Base-by-base conservation (phyloP, 2,797 vertebrate species). In the Leptodactylus fallax region DNA sequence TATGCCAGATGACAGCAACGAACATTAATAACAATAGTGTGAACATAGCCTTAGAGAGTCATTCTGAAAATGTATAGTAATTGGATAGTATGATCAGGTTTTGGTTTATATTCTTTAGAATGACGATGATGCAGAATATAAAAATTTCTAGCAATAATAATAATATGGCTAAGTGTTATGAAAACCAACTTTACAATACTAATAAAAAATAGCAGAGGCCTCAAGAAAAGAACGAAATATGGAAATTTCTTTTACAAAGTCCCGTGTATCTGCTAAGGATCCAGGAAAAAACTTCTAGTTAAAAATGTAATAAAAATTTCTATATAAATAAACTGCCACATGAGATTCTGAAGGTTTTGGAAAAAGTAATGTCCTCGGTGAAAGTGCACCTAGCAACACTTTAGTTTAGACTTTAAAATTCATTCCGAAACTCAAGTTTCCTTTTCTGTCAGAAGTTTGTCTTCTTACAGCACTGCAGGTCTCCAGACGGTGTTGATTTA, bases 401-500 rank as follows among this genome's bases (percentile, higher is more conserved):
- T 56, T 14, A 74, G 69, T 84, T 74, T 45, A 58, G 53, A n/a
- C 12, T 7, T 25, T 16, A 72, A 71, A 36, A 55, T 83, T 71
- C 10, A 21, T 83, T 71, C 65, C 12, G 23, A 56, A 77, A 78
- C n/a, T 25, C 12, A 25, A 82, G 25, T 23, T 56, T 82, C 14
- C 14, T 72, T 56, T 71, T 74, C 67, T 74, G 27, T 60, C 69
- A 74, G 67, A 72, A 74, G 27, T 69, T 83, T 65, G 27, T 13
- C 45, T 67, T 69, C 23, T 36, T 36, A 36, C 36, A 2, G 36
- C 36, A 36, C 36, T 12, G 10, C 7, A 27, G 61, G 25, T 71
- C 51, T 65, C 72, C 72, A 85, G 83, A 85, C 83, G 56, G 51
- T 51, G 71, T 23, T 60, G 65, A 74, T 63, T 77, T 74, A 85